phyloP scores from a whole-genome alignment of 2,797 vertebrate genomes.

The Hyperoplus immaculatus region DNA sequence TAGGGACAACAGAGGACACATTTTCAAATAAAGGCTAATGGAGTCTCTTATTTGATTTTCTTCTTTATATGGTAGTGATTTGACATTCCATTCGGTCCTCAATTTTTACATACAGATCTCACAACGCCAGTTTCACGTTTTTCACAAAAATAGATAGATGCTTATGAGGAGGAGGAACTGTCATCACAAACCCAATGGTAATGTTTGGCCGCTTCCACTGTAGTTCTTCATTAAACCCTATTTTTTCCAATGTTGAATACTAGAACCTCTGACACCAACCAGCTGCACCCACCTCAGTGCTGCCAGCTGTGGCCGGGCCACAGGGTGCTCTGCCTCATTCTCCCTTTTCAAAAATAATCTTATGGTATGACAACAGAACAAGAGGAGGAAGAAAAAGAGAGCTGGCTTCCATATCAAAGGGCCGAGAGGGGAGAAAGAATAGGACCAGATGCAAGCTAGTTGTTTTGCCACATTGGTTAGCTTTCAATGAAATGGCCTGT shows the following conservation, averaged over 20 bases:
- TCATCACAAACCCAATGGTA: slow-evolving; percentile 5
- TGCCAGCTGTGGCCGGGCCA: slow-evolving; percentile 55
- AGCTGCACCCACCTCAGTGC: slow-evolving; percentile 67
- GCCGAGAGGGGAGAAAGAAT: slow-evolving; percentile 70
- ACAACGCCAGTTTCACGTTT: neutral
- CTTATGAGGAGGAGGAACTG: neutral
- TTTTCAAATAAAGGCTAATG: slow-evolving; percentile 14
- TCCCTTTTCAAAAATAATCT: slow-evolving; percentile 76
- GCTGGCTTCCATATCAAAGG: slow-evolving; percentile 81
- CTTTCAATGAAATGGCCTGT: slow-evolving; percentile 64
- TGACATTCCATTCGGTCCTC: neutral
- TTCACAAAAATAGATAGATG: neutral
- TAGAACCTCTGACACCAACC: slow-evolving; percentile 73
- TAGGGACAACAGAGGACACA: neutral
- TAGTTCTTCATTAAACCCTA: slow-evolving; percentile 33
- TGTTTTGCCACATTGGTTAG: slow-evolving; percentile 60
- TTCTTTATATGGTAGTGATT: neutral
- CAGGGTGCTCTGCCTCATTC: slow-evolving; percentile 56
- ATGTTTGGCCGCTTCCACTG: neutral
- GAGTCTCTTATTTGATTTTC: neutral
- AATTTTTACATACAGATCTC: neutral
- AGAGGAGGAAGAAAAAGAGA: slow-evolving; percentile 71
- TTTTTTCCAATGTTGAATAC: slow-evolving; percentile 46
- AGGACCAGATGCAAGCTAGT: slow-evolving; percentile 79
- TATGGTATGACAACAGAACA: slow-evolving; percentile 81